Conservation (phyloP, 1,140 invertebrate genomes). For the Trichonephila clavipes region DNA sequence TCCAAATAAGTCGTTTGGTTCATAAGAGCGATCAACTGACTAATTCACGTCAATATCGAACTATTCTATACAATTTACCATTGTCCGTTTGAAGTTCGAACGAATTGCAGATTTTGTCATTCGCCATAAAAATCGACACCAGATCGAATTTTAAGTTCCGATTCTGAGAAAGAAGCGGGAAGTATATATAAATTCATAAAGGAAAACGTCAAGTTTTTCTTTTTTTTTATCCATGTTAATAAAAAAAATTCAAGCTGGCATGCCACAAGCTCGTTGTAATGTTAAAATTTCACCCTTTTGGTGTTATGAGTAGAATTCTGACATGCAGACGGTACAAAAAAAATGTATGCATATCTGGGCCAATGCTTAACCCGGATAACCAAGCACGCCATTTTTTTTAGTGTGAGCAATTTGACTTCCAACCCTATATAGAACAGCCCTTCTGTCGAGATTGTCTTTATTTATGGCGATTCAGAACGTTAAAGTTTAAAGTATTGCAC, state of each 20-base stretch:
- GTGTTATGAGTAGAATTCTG: background rate
- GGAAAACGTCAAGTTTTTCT: background rate
- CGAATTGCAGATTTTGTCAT: too few relatives aligned
- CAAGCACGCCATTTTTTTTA: background rate
- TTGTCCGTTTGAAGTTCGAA: background rate
- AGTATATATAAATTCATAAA: background rate
- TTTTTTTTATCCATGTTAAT: background rate
- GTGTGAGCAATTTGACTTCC: background rate
- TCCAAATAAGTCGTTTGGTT: too few relatives aligned
- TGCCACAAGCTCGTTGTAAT: background rate
- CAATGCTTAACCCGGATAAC: constrained; percentile 9
- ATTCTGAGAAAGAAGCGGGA: background rate
- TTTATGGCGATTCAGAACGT: constrained; percentile 2
- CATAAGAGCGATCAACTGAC: too few relatives aligned
- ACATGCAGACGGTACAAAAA: background rate
- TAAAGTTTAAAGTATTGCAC: constrained; percentile 7
- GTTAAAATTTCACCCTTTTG: background rate
- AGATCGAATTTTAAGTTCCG: constrained; percentile 3
- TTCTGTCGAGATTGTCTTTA: background rate
- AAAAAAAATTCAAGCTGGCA: background rate
- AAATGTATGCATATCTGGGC: background rate
- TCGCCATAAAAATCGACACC: background rate
- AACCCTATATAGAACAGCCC: background rate
- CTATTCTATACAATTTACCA: too few relatives aligned
- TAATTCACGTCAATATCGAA: too few relatives aligned